These are phyloP conservation scores for Ianthella basta DNA, from an alignment of 37 sponge, comb jelly and placozoan species.

Conservation along the genomic window DNA sequence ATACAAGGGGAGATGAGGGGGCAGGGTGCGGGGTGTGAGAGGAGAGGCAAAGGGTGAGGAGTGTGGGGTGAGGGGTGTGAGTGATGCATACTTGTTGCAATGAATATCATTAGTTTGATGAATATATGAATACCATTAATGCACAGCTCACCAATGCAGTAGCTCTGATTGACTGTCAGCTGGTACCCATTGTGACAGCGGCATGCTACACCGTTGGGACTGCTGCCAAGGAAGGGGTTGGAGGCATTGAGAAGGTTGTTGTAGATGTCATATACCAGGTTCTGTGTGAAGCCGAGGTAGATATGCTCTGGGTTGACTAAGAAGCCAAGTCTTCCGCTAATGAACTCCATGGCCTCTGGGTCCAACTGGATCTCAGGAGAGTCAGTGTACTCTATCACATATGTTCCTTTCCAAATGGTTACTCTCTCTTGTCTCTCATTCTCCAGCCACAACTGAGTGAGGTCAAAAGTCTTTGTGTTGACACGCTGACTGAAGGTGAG, in stretches of 20 bases:
- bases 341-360: background rate
- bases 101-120: background rate
- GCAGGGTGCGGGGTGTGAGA: background rate
- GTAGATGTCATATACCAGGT: background rate
- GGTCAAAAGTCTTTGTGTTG: background rate
- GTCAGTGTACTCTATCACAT: background rate
- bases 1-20: background rate
- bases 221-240: background rate
- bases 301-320: background rate
- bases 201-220: background rate
- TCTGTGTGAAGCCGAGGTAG: background rate
- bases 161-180: background rate
- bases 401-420: background rate
- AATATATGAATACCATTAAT: background rate
- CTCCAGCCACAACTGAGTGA: background rate
- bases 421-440: background rate
- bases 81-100: background rate
- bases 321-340: background rate
- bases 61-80: background rate
- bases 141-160: background rate
- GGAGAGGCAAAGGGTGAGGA: background rate
- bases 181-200: background rate
- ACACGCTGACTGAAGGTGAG: conserved; percentile 21
- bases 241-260: background rate
- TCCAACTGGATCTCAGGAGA: background rate